A percentile compares a stretch with the other conserved stretches of the same genome.
phyloP scores from a whole-genome alignment of 2,113 vertebrate genomes.

The Cephalopterus ornatus region DNA sequence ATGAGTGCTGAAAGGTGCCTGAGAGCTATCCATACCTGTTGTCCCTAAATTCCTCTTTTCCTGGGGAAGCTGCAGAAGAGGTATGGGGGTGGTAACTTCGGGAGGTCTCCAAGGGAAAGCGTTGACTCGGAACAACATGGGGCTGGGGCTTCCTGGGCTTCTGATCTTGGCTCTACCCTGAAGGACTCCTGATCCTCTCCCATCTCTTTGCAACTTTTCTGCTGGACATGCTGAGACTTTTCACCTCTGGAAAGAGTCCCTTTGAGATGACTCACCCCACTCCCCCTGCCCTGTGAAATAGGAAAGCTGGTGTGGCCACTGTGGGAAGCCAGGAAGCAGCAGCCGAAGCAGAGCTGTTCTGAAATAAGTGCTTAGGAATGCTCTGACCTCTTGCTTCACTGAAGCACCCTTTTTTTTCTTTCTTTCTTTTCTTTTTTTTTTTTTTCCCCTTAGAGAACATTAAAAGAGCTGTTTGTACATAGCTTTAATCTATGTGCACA shows the following conservation, averaged over 20 bases:
- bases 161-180: not conserved
- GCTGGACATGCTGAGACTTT: not conserved
- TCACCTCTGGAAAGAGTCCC: not conserved
- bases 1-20: not conserved
- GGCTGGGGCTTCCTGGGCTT: not conserved
- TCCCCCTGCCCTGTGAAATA: not conserved
- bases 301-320: not conserved
- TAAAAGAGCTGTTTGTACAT: slow-evolving; percentile 62
- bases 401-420: not conserved
- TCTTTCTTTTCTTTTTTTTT: not conserved
- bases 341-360: slow-evolving; percentile 8
- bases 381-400: slow-evolving; percentile 53
- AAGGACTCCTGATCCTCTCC: not conserved
- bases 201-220: not conserved
- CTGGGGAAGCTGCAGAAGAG: not conserved
- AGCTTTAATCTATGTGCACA: not conserved
- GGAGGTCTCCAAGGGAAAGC: not conserved
- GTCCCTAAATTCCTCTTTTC: not conserved
- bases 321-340: slow-evolving; percentile 43
- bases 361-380: slow-evolving; percentile 64
- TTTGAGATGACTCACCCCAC: not conserved
- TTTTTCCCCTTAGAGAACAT: not conserved
- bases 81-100: not conserved
- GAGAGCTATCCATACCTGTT: accelerated
- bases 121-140: not conserved